phyloP scores from a whole-genome alignment of 2,888 invertebrate species.

The Calameuta idolon region DNA sequence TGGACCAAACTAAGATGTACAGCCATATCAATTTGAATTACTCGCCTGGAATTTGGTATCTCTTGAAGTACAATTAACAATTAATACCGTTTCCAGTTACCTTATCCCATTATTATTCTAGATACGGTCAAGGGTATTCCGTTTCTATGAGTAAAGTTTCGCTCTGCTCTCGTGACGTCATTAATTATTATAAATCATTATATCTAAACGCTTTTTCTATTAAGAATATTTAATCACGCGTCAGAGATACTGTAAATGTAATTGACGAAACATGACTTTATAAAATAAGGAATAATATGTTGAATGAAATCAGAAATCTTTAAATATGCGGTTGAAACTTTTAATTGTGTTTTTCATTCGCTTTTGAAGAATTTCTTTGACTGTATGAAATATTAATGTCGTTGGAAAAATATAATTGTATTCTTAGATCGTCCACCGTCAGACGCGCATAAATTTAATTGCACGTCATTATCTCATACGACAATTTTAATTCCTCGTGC shows the following conservation, averaged over 20 bases:
- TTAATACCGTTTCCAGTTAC: background rate
- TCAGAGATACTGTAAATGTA: background rate
- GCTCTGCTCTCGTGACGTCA: background rate
- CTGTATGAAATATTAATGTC: background rate
- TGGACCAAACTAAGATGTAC: background rate
- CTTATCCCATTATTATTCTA: background rate
- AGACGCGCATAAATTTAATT: background rate
- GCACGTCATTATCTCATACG: background rate
- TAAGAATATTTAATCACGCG: background rate
- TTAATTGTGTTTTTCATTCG: background rate
- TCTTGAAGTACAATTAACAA: background rate
- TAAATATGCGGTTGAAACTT: background rate
- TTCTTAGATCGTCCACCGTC: background rate
- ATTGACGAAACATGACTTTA: background rate
- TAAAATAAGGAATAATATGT: background rate
- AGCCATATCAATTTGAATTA: background rate
- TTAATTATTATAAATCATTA: background rate
- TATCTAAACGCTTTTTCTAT: background rate
- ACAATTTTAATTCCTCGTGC: background rate
- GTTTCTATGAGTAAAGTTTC: background rate
- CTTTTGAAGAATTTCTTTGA: background rate
- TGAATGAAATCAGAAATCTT: background rate
- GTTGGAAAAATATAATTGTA: background rate
- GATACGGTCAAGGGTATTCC: background rate
- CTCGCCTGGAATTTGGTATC: background rate